phyloP scores from a whole-genome alignment of 2,797 vertebrate species.

The Phalloptychus januarius region DNA sequence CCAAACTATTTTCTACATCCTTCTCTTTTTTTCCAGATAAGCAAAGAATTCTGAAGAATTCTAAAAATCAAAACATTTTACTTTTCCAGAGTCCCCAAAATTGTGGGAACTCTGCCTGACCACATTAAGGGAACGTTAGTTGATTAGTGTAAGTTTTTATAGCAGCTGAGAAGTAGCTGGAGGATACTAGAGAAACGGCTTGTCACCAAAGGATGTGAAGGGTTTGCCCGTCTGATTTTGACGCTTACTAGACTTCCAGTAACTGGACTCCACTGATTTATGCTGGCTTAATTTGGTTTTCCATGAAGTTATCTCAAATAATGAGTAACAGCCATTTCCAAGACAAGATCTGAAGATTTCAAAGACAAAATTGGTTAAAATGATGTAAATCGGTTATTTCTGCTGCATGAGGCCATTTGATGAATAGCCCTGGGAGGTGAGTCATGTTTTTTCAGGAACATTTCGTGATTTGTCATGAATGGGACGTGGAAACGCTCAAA shows the following conservation, averaged over 20 bases:
- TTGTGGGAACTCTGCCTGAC: neutral
- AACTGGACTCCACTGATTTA: neutral
- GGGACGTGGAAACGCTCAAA: neutral
- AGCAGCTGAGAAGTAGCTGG: neutral
- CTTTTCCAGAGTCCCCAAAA: neutral
- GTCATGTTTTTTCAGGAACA: neutral
- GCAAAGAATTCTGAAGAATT: neutral
- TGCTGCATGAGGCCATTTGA: neutral
- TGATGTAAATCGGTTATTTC: neutral
- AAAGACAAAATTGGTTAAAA: constrained; percentile 1
- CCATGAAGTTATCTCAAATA: neutral
- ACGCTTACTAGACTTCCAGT: neutral
- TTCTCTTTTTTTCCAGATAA: neutral
- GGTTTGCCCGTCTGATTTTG: neutral
- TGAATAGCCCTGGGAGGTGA: neutral
- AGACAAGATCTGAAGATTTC: neutral
- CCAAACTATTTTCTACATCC: neutral
- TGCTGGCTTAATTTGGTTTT: neutral
- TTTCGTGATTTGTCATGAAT: neutral
- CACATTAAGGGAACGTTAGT: neutral
- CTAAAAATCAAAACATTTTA: neutral
- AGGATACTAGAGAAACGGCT: neutral
- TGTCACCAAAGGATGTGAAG: neutral
- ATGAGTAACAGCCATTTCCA: neutral
- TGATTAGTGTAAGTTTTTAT: neutral